Evolutionary conservation across 2,797 vertebrate species (phyloP).

Genomic region (Spatula clypeata): DNA sequence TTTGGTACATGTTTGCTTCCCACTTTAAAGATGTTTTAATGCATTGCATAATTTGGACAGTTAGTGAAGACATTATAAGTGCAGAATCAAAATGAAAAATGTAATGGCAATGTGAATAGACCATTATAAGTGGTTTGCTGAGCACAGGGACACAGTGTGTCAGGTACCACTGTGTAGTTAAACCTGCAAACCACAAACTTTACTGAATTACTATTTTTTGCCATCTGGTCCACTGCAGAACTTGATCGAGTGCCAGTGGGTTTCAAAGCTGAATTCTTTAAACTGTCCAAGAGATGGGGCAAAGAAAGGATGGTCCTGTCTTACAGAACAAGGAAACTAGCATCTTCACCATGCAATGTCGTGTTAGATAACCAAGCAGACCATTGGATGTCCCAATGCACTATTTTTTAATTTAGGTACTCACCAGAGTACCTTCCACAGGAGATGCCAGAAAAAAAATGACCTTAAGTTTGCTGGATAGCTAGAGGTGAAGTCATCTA

Average conservation of each 20-base stretch:
- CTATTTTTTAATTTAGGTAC: background rate
- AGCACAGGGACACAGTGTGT: background rate
- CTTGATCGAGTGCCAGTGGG: background rate
- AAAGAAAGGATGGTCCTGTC: background rate
- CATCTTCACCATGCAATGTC: accelerated
- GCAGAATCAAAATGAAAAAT: constrained; percentile 14
- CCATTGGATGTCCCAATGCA: background rate
- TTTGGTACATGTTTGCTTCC: constrained; percentile 47
- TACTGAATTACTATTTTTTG: background rate
- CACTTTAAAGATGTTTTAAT: constrained; percentile 46
- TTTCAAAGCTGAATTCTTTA: background rate
- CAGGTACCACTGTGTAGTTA: background rate
- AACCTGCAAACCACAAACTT: background rate
- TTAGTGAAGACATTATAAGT: background rate
- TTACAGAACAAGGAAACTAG: background rate
- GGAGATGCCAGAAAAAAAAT: background rate
- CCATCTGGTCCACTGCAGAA: background rate
- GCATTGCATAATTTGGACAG: constrained; percentile 44
- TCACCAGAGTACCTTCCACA: background rate
- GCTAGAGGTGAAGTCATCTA: background rate
- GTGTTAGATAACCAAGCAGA: background rate
- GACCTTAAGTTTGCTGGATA: background rate
- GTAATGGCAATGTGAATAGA: background rate
- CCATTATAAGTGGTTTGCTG: background rate
- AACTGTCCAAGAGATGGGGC: background rate